Evolutionary conservation across 2,797 vertebrate genomes (phyloP).

Genomic region (Glyptemys insculpta): DNA sequence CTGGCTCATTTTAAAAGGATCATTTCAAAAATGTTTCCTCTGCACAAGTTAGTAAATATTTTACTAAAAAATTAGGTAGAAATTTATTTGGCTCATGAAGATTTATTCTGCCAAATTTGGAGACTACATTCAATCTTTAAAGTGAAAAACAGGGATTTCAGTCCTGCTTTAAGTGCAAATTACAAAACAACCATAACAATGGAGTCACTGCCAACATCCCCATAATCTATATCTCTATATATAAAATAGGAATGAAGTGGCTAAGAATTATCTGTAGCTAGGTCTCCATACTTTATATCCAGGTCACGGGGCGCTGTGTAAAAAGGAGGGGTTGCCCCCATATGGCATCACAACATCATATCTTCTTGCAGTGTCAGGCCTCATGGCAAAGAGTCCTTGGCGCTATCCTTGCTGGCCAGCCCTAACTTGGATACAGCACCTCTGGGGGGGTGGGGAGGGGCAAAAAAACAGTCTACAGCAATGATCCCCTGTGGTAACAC

Average conservation of each 20-base stretch:
- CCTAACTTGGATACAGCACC: too few species aligned
- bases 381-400: too few species aligned
- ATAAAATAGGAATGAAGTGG: accelerated
- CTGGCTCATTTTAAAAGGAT: too few species aligned
- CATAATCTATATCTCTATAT: accelerated
- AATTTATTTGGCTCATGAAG: not conserved
- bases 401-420: too few species aligned
- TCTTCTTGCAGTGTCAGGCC: too few species aligned
- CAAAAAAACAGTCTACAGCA: too few species aligned
- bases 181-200: not conserved
- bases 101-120: not conserved
- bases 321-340: too few species aligned
- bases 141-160: not conserved
- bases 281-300: not conserved
- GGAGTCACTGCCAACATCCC: accelerated
- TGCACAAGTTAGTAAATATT: not conserved
- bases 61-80: not conserved
- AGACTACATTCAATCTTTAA: not conserved
- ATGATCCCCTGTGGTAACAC: too few species aligned
- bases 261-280: not conserved
- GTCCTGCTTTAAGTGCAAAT: not conserved
- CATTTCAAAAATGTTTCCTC: not conserved
- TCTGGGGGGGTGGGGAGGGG: too few species aligned
- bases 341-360: too few species aligned
- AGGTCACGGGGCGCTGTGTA: too few species aligned